A percentile compares a stretch with the other conserved stretches of the same genome.
phyloP scores from a whole-genome alignment of 1,140 invertebrate genomes.

The Cotesia chilonis region DNA sequence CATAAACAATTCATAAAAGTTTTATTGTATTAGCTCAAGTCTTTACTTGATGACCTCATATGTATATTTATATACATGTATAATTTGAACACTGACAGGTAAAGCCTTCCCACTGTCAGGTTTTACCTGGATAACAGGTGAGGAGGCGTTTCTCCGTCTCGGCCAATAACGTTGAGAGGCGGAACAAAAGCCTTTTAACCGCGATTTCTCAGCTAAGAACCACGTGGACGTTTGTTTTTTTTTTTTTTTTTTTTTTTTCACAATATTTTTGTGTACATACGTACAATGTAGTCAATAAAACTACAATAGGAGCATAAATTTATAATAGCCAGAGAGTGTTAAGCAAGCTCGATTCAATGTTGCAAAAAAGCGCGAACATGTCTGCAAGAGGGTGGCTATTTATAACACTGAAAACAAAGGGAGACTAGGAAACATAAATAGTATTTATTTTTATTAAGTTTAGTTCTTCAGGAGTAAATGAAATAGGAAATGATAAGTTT shows the following conservation, averaged over 20 bases:
- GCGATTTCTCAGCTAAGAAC: slow-evolving; percentile 50
- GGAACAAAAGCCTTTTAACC: slow-evolving; percentile 53
- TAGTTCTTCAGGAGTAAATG: no score
- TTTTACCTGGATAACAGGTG: slow-evolving; percentile 39
- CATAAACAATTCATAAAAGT: slow-evolving; percentile 3
- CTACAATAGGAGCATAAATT: no score
- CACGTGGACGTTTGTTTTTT: slow-evolving; percentile 39
- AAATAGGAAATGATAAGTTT: no score
- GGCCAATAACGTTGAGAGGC: slow-evolving; percentile 59
- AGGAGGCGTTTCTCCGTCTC: slow-evolving; percentile 52
- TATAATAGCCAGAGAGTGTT: no score
- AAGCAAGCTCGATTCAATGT: no score
- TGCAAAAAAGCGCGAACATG: neutral
- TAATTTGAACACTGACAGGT: slow-evolving; percentile 18
- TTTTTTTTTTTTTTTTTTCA: slow-evolving; percentile 11
- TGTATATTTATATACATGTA: no score
- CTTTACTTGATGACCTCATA: slow-evolving; percentile 51
- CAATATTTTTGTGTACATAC: no score
- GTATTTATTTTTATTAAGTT: no score
- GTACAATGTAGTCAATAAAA: neutral
- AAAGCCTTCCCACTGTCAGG: slow-evolving; percentile 35
- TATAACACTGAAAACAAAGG: no score
- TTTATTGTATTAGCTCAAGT: slow-evolving; percentile 45
- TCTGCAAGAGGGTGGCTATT: no score
- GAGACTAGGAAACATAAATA: no score